These are phyloP conservation scores for Myotis brandtii DNA, from an alignment of 2,113 vertebrate species.

Conservation along the genomic window DNA sequence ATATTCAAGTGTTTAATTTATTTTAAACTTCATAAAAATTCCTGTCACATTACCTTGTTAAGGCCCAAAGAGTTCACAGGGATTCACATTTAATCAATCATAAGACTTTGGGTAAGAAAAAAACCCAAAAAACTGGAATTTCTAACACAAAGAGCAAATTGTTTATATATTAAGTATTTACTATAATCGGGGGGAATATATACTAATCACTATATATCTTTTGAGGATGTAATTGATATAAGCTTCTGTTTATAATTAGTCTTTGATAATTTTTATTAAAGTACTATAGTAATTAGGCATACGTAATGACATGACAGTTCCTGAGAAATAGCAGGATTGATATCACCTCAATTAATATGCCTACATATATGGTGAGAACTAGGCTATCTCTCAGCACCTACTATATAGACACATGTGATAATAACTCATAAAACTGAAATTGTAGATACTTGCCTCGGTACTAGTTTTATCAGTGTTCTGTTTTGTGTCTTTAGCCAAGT, in stretches of 20 bases:
- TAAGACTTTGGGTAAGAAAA: background rate
- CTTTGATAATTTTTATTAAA: background rate
- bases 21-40: conserved; percentile 17
- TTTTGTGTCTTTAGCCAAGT: background rate
- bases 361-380: background rate
- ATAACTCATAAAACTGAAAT: background rate
- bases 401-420: background rate
- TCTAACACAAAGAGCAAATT: background rate
- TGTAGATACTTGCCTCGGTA: background rate
- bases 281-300: background rate
- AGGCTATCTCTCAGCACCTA: background rate
- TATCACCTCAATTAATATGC: background rate
- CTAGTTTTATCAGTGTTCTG: background rate
- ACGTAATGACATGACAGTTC: background rate
- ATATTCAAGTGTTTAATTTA: background rate
- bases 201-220: background rate
- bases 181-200: background rate
- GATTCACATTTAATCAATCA: background rate
- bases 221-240: background rate
- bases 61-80: background rate
- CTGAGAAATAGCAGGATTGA: background rate
- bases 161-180: background rate
- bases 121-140: background rate
- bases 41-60: background rate
- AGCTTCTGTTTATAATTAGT: background rate